Percentiles rank a stretch among this genome's conserved stretches.
Evolutionary conservation across 2,113 vertebrate genomes (phyloP).

Genomic region (Raja brachyura): DNA sequence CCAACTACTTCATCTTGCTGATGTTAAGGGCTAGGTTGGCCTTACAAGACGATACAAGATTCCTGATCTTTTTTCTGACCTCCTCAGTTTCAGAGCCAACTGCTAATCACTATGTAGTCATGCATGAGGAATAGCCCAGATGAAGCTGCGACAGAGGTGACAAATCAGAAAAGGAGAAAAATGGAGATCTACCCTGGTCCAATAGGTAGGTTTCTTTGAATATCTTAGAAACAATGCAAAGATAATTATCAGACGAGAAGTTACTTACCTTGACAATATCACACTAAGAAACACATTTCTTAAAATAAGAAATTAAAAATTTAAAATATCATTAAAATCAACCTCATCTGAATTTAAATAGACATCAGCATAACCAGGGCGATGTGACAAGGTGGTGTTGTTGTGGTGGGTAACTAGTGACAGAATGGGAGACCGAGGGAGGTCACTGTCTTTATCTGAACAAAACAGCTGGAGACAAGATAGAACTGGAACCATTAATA

Average conservation of each 20-base stretch:
- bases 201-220: neutral
- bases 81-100: neutral
- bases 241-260: neutral
- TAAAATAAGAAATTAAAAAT: neutral
- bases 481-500: conserved; percentile 26
- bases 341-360: conserved; percentile 4
- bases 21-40: no score
- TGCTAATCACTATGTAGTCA: neutral
- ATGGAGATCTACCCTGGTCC: neutral
- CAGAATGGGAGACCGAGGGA: neutral
- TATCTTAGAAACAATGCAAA: neutral
- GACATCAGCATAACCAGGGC: neutral
- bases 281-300: conserved; percentile 28
- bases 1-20: no score
- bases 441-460: conserved; percentile 13
- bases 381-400: neutral
- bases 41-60: no score
- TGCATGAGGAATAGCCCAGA: neutral
- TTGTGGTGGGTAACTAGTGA: no score
- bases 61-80: neutral
- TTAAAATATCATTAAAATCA: conserved; percentile 17
- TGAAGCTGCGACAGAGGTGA: neutral
- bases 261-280: neutral
- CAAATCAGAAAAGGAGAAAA: neutral
- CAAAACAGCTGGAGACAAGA: conserved; percentile 35